Conservation (phyloP, 2,113 vertebrate genomes). For the Campylomormyrus numenius region DNA sequence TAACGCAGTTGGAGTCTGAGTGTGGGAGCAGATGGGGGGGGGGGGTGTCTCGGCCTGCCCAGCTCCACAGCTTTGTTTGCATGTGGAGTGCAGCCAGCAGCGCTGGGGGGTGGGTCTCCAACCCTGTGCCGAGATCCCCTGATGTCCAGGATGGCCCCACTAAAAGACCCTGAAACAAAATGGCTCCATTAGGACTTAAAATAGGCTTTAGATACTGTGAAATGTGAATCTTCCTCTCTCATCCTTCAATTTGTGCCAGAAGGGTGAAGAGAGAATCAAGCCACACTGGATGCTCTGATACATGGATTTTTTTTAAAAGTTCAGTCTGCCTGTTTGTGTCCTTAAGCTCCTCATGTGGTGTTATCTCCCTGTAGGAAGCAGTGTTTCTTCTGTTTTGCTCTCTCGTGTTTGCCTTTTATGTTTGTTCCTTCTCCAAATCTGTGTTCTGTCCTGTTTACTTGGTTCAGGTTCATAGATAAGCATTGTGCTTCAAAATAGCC, state of each 20-base stretch:
- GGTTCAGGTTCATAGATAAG: conserved; percentile 11
- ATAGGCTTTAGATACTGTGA: not conserved
- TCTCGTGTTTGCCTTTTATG: not conserved
- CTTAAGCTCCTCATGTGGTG: not conserved
- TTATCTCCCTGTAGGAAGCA: not conserved
- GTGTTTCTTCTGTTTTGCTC: not conserved
- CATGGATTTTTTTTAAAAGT: not conserved
- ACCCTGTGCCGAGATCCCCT: not conserved
- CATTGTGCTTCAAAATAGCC: conserved; percentile 6
- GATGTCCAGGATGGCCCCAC: not conserved
- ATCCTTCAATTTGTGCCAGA: not conserved
- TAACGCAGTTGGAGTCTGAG: not conserved
- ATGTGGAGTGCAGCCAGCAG: not conserved
- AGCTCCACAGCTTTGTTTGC: not conserved
- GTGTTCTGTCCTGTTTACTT: not conserved
- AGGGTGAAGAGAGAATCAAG: not conserved
- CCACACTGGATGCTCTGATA: not conserved
- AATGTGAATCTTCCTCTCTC: not conserved
- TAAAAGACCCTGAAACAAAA: not conserved
- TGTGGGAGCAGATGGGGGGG: conserved; percentile 3
- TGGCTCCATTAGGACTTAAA: not conserved
- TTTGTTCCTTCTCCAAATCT: not conserved
- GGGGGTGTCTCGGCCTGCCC: not conserved
- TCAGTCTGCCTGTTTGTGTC: not conserved
- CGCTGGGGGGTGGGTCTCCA: not conserved